Base-by-base conservation (phyloP, 2,797 vertebrate genomes). In the Salmo trutta region DNA sequence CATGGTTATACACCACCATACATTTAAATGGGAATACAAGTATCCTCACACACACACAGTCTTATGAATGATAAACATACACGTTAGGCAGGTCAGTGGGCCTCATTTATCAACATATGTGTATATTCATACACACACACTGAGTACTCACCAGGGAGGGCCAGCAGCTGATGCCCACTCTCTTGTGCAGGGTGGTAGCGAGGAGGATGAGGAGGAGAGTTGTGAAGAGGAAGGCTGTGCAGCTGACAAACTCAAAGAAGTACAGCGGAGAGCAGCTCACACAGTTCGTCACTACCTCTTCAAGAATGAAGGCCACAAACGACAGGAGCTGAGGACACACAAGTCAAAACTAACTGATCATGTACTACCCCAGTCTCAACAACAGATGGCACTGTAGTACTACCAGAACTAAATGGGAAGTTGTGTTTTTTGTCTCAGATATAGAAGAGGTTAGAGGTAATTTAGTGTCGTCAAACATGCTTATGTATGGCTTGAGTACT, bases 181-280 rank as follows among this genome's bases (percentile, higher is more conserved):
- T 89, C 0, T 52, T 6, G 21, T 94, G 89, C 14, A 94, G 65
- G 0, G 65, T 3, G 1, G 95, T 96, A 80, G 91, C 85, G 73
- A 97, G 94, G 14, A 96, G 88, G 47, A 92, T 16, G 69, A 98
- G 80, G 24, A 97, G 91, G 8, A 97, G 90, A 17, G 94, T 71
- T 3, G 94, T 95, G 91, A 98, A 93, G 77, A 99, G 93, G 84
- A 96, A 96, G 79, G 96, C 95, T 0, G 92, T 94, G 90, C 95
- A 97, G 92, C 96, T 98, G 66, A 92, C 79, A 47, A 99, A 98
- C 83, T 99, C 97, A 52, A 99, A 99, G 83, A 97, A 93, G 90
- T 98, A 98, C 73, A 99, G 95, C 0, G 95, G 88, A 0, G 29
- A 0, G 73, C 97, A 99, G 8, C 0, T 6, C 0, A n/a, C 19